Conservation (phyloP, 2,797 vertebrate species). For the Gymnocypris eckloni region DNA sequence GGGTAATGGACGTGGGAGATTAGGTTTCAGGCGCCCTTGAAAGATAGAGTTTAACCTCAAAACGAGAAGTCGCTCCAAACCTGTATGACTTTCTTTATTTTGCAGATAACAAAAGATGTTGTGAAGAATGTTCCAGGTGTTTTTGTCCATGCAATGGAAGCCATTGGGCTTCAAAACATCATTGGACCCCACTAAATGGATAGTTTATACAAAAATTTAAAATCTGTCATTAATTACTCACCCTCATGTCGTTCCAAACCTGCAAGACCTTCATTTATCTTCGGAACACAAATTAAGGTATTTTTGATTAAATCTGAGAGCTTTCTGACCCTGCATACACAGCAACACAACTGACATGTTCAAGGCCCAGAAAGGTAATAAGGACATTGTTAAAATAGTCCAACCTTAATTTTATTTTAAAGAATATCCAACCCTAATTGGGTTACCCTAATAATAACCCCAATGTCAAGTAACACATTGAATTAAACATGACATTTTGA, state of each 20-base stretch:
- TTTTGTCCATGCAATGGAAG: neutral
- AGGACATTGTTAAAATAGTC: neutral
- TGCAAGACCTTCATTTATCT: neutral
- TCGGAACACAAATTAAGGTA: neutral
- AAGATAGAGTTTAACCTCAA: neutral
- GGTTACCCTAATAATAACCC: no score
- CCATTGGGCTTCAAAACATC: neutral
- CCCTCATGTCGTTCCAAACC: neutral
- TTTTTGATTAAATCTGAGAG: neutral
- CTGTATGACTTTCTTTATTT: neutral
- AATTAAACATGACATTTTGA: no score
- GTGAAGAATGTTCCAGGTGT: neutral
- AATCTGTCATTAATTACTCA: neutral
- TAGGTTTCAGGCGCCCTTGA: neutral
- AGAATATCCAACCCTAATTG: no score
- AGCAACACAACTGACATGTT: neutral
- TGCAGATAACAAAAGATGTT: neutral
- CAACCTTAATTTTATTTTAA: neutral
- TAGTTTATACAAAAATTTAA: neutral
- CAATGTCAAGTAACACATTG: no score
- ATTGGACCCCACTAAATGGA: neutral
- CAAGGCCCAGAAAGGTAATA: neutral
- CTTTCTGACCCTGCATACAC: neutral
- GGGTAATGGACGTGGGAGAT: constrained; percentile 54
- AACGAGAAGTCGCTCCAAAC: neutral